Evolutionary conservation across 2,113 vertebrate species (phyloP), one percentile per base, ranked within the genome.

Genomic region (Gopherus flavomarginatus): DNA sequence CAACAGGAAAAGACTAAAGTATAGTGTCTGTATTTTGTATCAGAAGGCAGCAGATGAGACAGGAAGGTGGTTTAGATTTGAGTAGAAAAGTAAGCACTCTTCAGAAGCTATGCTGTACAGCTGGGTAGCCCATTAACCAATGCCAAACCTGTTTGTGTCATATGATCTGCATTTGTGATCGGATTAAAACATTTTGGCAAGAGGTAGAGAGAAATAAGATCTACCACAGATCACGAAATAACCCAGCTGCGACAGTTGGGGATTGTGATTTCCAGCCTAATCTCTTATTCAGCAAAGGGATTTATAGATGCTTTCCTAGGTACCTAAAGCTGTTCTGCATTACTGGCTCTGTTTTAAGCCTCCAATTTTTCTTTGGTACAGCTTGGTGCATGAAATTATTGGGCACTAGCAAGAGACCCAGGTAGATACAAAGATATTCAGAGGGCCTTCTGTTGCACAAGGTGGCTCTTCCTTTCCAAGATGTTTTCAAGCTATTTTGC

Each of bases 21-120:
- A 16, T 27, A 26, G 50, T 10, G 24, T 87, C 75, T 56, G 38
- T 26, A 10, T 24, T 75, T 77, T 7, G 22, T 57, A 57, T 27
- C 53, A 87, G n/a, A 24, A 81, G 49, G 80, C 88, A 83, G 42
- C 49, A 86, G 86, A 53, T 50, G 22, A 54, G 16, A 86, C 79
- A 53, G n/a, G 56, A 31, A 94, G 35, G 6, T 54, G 8, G 80
- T 92, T 31, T 47, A 16, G 83, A 88, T 84, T 90, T 87, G 69
- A 83, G 65, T 53, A 83, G 85, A 93, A 96, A 94, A 57, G n/a
- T 38, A 77, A 56, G 81, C 81, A 85, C 14, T 85, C 79, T 89
- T 90, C 27, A 82, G 87, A 92, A 89, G 31, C 82, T 77, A 49
- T 53, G 69, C 38, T 24, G 62, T 83, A 86, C 84, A 93, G 88